Evolutionary conservation across 2,113 vertebrate genomes (phyloP), one percentile per base, ranked within the genome.

Genomic region (Laticauda laticaudata): DNA sequence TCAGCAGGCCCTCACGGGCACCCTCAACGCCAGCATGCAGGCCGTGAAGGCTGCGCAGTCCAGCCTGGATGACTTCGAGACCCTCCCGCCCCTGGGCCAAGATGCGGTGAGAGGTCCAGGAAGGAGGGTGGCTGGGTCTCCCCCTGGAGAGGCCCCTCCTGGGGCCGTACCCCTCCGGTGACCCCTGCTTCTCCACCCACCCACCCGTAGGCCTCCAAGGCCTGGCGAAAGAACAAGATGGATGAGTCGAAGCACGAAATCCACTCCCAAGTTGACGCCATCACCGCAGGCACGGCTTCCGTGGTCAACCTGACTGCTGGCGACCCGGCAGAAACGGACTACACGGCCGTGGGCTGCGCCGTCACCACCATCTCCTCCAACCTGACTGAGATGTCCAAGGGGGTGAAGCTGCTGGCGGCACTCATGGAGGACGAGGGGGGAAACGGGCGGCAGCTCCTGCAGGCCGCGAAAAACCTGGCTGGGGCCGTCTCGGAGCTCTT

Each of bases 321-420:
- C 98, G 94, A 99, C 96, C 99, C 99, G 5, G 98, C 99, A 0
- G 99, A 99, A 97, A 99, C 99, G 0, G 99, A 99, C 97, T 99
- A 99, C 95, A 99, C 99, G 0, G 99, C 99, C 0, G 99, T 99
- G 95, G 99, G 99, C 96, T 99, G 99, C 0, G 99, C 99, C 0
- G 98, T 99, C 69, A 99, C 99, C 94, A 99, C 99, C 18, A 99
- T 99, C 97, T 99, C 99, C 94, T 99, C 99, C 96, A 99, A 99
- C 97, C 97, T 99, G 95, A 99, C 99, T 0, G 99, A 99, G 97
- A 99, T 99, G 99, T 99, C 99, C 15, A 99, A 99, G 85, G 99
- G 99, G 0, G 99, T 99, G 21, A 99, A 99, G 91, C 97, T 99
- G 89, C 97, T 99, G 95, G 99, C 99, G 0, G 99, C 99, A 0